phyloP scores from a whole-genome alignment of 1,140 invertebrate species.

The Hylyphantes graminicola region DNA sequence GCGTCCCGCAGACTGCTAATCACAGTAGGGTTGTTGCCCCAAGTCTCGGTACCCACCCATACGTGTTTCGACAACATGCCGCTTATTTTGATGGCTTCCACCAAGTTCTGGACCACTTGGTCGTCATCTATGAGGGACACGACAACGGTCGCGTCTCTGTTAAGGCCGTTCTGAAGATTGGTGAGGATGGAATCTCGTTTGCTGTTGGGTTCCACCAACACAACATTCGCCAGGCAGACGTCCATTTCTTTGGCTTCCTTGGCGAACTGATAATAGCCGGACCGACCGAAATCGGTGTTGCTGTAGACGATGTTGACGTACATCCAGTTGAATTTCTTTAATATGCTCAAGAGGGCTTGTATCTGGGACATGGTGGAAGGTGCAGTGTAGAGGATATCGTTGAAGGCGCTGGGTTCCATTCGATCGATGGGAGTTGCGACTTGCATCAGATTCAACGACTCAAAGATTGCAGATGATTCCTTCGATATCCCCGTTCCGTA shows the following conservation, averaged over 20 bases:
- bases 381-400: conserved; percentile 46
- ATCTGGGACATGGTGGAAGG: conserved; percentile 52
- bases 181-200: conserved; percentile 9
- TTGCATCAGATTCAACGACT: conserved; percentile 40
- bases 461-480: conserved; percentile 44
- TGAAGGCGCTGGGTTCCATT: conserved; percentile 5
- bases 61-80: conserved; percentile 22
- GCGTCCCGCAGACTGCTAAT: conserved; percentile 67
- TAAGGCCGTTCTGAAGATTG: conserved; percentile 37
- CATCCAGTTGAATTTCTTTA: conserved; percentile 51
- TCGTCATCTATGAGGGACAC: conserved; percentile 50
- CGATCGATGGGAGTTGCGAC: conserved; percentile 42
- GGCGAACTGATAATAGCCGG: conserved; percentile 38
- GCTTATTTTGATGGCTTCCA: conserved; percentile 39
- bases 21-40: conserved; percentile 32
- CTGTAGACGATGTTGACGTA: conserved; percentile 58
- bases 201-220: conserved; percentile 38
- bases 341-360: conserved; percentile 38
- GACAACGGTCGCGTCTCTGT: conserved; percentile 38
- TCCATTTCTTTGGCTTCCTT: conserved; percentile 43
- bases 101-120: conserved; percentile 17
- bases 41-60: conserved; percentile 58
- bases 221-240: conserved; percentile 44
- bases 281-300: conserved; percentile 47
- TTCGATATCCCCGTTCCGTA: conserved; percentile 44